Conservation (phyloP, 2,797 vertebrate genomes). For the Sphenopsis melanotis region DNA sequence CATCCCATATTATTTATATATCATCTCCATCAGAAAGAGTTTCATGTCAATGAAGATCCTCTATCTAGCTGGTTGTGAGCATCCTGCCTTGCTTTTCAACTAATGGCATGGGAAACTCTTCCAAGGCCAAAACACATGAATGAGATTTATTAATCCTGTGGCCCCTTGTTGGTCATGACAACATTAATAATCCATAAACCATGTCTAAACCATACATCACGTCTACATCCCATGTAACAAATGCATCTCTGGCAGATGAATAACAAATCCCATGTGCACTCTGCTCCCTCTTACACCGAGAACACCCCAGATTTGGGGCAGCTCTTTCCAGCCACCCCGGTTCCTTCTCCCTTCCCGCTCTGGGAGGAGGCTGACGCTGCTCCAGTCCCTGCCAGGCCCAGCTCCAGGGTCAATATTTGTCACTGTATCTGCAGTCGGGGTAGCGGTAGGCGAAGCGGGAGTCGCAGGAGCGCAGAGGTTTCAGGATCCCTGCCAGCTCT, state of each 20-base stretch:
- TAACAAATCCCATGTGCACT: neutral
- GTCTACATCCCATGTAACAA: neutral
- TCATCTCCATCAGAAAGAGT: neutral
- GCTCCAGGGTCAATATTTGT: constrained; percentile 35
- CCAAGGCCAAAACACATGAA: neutral
- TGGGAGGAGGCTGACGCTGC: neutral
- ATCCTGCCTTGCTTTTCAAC: neutral
- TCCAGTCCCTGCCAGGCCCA: neutral
- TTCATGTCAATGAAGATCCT: neutral
- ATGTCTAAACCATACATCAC: neutral
- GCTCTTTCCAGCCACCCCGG: neutral
- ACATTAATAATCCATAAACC: neutral
- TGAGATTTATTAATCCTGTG: constrained; percentile 22
- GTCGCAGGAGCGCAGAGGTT: constrained; percentile 73
- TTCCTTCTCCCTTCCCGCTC: accelerated
- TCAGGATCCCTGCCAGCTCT: constrained; percentile 70
- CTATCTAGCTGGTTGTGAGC: neutral
- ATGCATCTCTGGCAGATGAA: neutral
- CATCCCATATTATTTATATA: neutral
- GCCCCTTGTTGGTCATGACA: neutral
- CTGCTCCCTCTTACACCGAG: neutral
- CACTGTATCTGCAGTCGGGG: constrained; percentile 82
- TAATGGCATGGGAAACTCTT: neutral
- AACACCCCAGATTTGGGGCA: neutral
- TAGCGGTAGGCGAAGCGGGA: constrained; percentile 80